Percentiles rank a stretch among this genome's conserved stretches.
Conservation (phyloP, 2,888 invertebrate genomes). For the Heteromyza rotundicornis region DNA sequence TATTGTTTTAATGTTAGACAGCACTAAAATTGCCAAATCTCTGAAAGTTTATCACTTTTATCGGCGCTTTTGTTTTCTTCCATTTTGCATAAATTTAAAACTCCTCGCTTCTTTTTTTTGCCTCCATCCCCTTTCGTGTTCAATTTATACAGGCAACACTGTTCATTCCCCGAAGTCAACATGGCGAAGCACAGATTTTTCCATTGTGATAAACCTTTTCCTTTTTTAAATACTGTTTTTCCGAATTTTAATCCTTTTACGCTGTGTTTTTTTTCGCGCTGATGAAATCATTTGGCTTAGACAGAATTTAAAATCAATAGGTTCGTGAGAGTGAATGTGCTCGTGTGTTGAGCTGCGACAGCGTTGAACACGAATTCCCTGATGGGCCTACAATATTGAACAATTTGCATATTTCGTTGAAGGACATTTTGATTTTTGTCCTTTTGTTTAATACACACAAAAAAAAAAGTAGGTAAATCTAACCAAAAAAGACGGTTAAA, state of each 20-base stretch:
- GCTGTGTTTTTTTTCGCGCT: slow-evolving; percentile 23
- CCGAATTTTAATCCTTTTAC: slow-evolving; percentile 48
- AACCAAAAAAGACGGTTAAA: too few species aligned
- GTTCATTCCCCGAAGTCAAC: neutral
- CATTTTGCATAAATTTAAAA: slow-evolving; percentile 49
- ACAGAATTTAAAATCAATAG: neutral
- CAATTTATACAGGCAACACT: slow-evolving; percentile 11
- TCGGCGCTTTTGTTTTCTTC: neutral
- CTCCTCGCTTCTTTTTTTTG: neutral
- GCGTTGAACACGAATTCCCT: neutral
- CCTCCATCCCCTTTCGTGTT: neutral
- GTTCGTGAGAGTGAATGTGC: neutral
- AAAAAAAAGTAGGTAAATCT: too few species aligned
- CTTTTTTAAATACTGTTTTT: slow-evolving; percentile 48
- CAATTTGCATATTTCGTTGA: neutral
- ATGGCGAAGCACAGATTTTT: slow-evolving; percentile 44
- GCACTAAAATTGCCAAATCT: neutral
- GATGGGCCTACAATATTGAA: neutral
- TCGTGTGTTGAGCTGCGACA: neutral
- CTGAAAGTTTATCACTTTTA: neutral
- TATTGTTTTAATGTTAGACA: neutral
- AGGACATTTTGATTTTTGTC: too few species aligned
- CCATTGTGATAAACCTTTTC: slow-evolving; percentile 43
- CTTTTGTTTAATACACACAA: too few species aligned
- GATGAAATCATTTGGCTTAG: neutral